Evolutionary conservation across 92 coral and sea anemone species (phyloP).

Genomic region (Porites rus): DNA sequence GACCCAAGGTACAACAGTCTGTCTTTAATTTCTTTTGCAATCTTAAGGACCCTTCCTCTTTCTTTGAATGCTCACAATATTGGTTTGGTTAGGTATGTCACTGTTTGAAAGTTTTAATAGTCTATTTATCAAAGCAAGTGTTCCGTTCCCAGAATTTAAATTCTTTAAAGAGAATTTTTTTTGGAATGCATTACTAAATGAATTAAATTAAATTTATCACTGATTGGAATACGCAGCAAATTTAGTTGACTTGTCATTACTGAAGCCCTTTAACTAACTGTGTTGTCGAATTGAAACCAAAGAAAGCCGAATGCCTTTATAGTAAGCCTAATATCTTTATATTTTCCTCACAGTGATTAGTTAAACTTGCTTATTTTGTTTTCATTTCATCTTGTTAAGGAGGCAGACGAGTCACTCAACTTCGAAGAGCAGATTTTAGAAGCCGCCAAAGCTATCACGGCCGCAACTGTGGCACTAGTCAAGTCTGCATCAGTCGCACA

Average conservation of each 20-base stretch:
- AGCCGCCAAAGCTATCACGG: constrained; percentile 97
- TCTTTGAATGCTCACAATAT: too few relatives aligned
- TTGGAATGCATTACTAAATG: too few relatives aligned
- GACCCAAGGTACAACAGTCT: constrained; percentile 82
- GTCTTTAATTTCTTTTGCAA: background rate
- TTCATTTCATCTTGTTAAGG: constrained; percentile 24
- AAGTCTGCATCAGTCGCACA: constrained; percentile 98
- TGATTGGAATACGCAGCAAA: too few relatives aligned
- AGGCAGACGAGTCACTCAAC: constrained; percentile 87
- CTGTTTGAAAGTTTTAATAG: too few relatives aligned
- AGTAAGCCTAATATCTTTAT: background rate
- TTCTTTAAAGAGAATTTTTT: background rate
- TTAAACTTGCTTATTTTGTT: background rate
- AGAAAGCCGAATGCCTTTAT: too few relatives aligned
- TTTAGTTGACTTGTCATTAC: too few relatives aligned
- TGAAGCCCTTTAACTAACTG: too few relatives aligned
- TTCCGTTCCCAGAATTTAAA: background rate
- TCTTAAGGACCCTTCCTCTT: background rate
- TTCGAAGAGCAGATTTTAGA: constrained; percentile 97
- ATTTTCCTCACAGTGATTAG: background rate
- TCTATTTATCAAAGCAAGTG: too few relatives aligned
- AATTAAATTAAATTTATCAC: too few relatives aligned
- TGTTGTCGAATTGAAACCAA: too few relatives aligned
- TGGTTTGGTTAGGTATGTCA: too few relatives aligned
- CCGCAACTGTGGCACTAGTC: constrained; percentile 97